Evolutionary conservation across 2,888 invertebrate species (phyloP).

Genomic region (Spatulosminthurus flaviceps): DNA sequence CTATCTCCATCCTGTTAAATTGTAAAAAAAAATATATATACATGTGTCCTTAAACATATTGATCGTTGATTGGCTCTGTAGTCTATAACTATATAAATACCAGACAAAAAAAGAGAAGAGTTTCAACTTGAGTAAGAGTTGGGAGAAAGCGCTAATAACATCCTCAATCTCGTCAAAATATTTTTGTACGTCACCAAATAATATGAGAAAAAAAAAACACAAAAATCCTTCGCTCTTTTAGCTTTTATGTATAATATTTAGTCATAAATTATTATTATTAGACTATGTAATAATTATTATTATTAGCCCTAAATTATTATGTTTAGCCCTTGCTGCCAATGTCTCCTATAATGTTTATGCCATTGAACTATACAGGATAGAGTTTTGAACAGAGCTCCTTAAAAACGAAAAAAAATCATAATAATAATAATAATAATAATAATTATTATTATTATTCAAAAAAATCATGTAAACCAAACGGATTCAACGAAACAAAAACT

Average conservation of each 20-base stretch:
- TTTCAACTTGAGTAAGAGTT: neutral
- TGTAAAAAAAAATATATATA: neutral
- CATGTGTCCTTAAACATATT: slow-evolving; percentile 11
- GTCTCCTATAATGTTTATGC: no score
- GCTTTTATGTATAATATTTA: neutral
- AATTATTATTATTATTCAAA: no score
- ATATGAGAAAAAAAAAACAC: neutral
- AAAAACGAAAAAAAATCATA: no score
- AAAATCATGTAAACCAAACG: no score
- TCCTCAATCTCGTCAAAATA: slow-evolving; percentile 14
- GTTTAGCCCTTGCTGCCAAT: no score
- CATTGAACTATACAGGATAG: no score
- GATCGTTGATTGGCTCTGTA: slow-evolving; percentile 6
- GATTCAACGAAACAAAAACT: no score
- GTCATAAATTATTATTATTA: neutral
- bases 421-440: no score
- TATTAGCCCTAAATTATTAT: no score
- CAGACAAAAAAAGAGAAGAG: no score
- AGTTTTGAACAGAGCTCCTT: no score
- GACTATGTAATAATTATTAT: no score
- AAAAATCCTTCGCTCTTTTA: neutral
- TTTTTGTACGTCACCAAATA: neutral
- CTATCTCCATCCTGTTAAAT: neutral
- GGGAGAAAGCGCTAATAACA: slow-evolving; percentile 18
- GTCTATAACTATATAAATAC: neutral